Percentiles rank a stretch among this genome's conserved stretches.
These are phyloP conservation scores for Dusona sp. DNA, from an alignment of 2,888 invertebrate genomes.

Conservation along the genomic window DNA sequence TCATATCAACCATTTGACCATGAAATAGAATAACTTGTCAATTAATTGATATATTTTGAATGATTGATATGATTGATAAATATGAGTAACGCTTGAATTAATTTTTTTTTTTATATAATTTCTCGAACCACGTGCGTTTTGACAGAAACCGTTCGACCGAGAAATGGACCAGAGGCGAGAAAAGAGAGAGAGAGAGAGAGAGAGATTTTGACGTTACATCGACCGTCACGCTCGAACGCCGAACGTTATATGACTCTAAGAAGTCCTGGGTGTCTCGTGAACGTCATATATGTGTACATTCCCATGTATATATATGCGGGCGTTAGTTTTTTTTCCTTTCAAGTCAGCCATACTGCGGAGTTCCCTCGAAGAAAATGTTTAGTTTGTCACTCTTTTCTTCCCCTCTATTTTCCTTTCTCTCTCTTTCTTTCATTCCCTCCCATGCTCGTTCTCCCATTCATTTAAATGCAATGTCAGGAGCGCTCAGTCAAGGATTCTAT, in stretches of 20 bases:
- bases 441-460: background rate
- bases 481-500: background rate
- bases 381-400: conserved; percentile 30
- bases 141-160: conserved; percentile 12
- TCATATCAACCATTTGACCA: background rate
- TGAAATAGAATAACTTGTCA: no score
- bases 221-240: conserved; percentile 67
- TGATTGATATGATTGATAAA: background rate
- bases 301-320: conserved; percentile 34
- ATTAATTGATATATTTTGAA: background rate
- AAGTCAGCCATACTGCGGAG: background rate
- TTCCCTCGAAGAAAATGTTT: conserved; percentile 43
- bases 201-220: conserved; percentile 45
- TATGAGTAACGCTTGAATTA: background rate
- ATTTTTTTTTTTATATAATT: background rate
- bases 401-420: conserved; percentile 13
- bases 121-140: conserved; percentile 33
- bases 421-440: background rate
- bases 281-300: conserved; percentile 34
- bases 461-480: conserved; percentile 19
- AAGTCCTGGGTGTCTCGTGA: conserved; percentile 49
- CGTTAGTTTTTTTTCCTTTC: conserved; percentile 44
- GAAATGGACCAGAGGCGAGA: conserved; percentile 11
- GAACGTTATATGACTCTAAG: conserved; percentile 68
- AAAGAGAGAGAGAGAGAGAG: background rate